phyloP scores from a whole-genome alignment of 2,113 vertebrate species.

The Oceanodroma tethys region DNA sequence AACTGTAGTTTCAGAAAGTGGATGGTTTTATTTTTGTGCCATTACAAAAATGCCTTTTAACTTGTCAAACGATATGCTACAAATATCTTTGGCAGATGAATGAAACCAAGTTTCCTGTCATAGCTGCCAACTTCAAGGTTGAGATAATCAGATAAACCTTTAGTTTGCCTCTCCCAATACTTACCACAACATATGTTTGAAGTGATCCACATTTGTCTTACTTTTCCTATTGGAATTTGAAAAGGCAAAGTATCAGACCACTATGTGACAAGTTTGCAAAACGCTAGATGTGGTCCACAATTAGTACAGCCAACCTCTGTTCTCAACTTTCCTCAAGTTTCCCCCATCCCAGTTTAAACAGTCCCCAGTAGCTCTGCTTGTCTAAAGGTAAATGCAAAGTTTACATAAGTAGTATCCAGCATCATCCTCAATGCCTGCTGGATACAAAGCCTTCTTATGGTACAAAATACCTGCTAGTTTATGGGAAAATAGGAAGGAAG shows the following conservation, averaged over 20 bases:
- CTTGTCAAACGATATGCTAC: constrained; percentile 25
- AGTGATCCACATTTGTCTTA: background rate
- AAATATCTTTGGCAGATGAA: constrained; percentile 51
- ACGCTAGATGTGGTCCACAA: background rate
- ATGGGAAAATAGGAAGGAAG: background rate
- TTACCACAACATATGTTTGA: constrained; percentile 27
- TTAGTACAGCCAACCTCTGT: background rate
- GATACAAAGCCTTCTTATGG: background rate
- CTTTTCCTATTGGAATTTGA: constrained; percentile 24
- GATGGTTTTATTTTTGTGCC: constrained; percentile 55
- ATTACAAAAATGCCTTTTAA: constrained; percentile 53
- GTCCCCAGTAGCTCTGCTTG: background rate
- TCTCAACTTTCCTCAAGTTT: background rate
- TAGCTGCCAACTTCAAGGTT: constrained; percentile 58
- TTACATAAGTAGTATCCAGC: background rate
- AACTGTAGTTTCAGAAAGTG: background rate
- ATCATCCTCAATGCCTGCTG: background rate
- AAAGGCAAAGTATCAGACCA: background rate
- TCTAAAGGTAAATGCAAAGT: background rate
- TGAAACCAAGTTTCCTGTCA: constrained; percentile 51
- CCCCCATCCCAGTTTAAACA: background rate
- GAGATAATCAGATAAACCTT: constrained; percentile 58
- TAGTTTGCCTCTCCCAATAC: constrained; percentile 25
- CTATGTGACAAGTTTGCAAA: background rate
- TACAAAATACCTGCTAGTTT: background rate